Conservation (phyloP, 2,888 invertebrate species). For the Eristalis arbustorum region DNA sequence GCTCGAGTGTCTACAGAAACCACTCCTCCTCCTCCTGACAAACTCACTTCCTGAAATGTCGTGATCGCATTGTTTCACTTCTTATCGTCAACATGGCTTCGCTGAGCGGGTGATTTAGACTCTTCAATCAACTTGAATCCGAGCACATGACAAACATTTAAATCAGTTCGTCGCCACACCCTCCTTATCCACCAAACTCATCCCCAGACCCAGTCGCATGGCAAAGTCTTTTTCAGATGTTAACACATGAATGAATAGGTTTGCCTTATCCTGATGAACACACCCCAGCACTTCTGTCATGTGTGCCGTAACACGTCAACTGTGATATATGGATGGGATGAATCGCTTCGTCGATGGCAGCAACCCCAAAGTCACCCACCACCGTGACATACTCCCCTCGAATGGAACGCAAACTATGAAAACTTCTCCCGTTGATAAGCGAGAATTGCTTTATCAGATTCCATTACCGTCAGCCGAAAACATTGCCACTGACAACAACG, state of each 20-base stretch:
- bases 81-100: background rate
- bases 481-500: background rate
- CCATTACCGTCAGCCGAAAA: constrained; percentile 23
- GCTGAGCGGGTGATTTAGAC: background rate
- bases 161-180: background rate
- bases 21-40: no score
- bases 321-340: background rate
- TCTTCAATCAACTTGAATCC: background rate
- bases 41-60: no score
- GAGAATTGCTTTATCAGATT: constrained; percentile 49
- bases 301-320: background rate
- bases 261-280: background rate
- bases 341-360: background rate
- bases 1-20: no score
- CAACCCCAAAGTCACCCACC: background rate
- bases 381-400: background rate
- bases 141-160: background rate
- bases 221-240: background rate
- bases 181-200: background rate
- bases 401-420: constrained; percentile 20
- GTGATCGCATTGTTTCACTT: no score
- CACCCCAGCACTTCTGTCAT: background rate
- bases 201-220: background rate
- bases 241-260: background rate
- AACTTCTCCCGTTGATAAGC: constrained; percentile 45